Conservation (phyloP, 2,113 vertebrate genomes). For the rabbit (Oryctolagus cuniculus) region mOryCun1.1 NC_091432.1:234298001-234298500, state of each 20-base stretch:
- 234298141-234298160: not conserved
- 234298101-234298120: not conserved
- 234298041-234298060: not conserved
- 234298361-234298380: not conserved
- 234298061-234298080: not conserved
- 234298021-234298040: not conserved
- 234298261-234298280: not conserved
- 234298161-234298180: no score
- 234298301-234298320: not conserved
- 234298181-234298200: not conserved
- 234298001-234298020: not conserved
- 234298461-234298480: no score
- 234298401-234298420: not conserved
- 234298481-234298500: no score
- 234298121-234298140: not conserved
- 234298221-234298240: not conserved
- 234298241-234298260: no score
- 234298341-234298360: not conserved
- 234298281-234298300: not conserved
- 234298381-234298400: not conserved
- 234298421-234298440: accelerated
- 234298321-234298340: not conserved
- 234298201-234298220: not conserved
- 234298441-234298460: not conserved
- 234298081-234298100: not conserved